Base-by-base conservation (phyloP, 2,113 vertebrate species). In the Gorsachius goisagi region DNA sequence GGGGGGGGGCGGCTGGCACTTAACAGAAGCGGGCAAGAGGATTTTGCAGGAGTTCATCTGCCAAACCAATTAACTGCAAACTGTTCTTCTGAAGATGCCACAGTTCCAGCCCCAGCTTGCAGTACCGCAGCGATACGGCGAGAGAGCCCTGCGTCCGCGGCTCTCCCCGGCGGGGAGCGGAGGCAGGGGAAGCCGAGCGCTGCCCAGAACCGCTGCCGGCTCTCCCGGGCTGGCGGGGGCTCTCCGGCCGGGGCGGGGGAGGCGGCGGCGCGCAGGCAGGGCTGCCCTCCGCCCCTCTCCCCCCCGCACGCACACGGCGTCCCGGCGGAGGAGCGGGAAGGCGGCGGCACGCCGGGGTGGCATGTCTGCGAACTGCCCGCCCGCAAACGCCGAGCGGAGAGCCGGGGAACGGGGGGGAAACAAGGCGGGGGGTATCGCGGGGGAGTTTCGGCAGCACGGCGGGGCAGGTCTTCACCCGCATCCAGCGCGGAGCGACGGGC, bases 21-120 rank as follows among this genome's bases (percentile, higher is more conserved):
- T 67, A 27, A 44, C 72, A 88, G 59, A 66, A 88, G 89, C 63
- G 55, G 95, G 93, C 93, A 80, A 85, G 80, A 80, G 87, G 94
- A 87, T 95, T 90, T 56, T 59, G 89, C 86, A 32, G 84, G 69
- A 86, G 88, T 96, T 95, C 90, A 88, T 93, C 94, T 92, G 92
- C 95, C 95, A 84, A 95, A 90, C 53, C 92, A 85, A 94, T 92
- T 90, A 79, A 93, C 82, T 69, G 90, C 94, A 90, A 93, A 94
- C 85, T 85, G 88, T 26, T 90, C 90, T 63, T 15, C n/a, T 3
- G 17, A 41, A 63, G 92, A 91, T 90, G 78, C 94, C 88, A 82
- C 81, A 52, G 64, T 84, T 80, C 32, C 91, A 69, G 82, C 53
- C 77, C 35, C 78, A 44, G 89, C 81, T 69, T 4, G 72, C 87